Evolutionary conservation across 1,140 invertebrate species (phyloP), one percentile per base, ranked within the genome.

Genomic region (Helicoverpa armigera): DNA sequence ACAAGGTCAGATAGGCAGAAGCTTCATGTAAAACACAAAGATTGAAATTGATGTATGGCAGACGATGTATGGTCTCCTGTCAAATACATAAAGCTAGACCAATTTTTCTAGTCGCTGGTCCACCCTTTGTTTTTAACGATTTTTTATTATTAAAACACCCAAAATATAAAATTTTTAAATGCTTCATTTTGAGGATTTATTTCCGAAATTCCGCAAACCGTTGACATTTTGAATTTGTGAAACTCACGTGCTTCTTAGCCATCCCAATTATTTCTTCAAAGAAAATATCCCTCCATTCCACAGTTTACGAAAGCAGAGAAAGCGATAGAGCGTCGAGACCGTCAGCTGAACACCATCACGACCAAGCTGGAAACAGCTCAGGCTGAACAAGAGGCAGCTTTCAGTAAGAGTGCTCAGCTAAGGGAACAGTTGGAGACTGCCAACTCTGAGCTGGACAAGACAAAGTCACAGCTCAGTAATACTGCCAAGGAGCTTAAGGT

Each of bases 261-360:
- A 1, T 7, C 35, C 54, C n/a, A 1, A n/a, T 23, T 2, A 23
- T 5, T 16, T 16, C 58, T 61, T 29, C 0, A 2, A 10, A n/a
- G n/a, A 0, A 61, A 61, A 12, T 1, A 60, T 50, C 5, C 1
- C 35, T 13, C 23, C 18, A 14, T 43, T 18, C 23, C 63, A 14
- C 63, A 94, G 92, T 29, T 92, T n/a, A 65, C 81, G 10, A 92
- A 89, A 92, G 82, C 89, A 0, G 92, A 94, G n/a, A 92, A 89
- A 72, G 83, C 85, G 0, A 80, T 93, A 10, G 90, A 93, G 7
- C 88, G 89, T 7, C 89, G 92, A 0, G 96, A 96, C 51, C 90
- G 89, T 2, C 95, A 96, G 58, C 75, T 96, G 0, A 93, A 92
- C 10, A 86, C 88, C 0, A 83, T 90, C 80, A 81, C 65, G 0